phyloP scores from a whole-genome alignment of 2,113 vertebrate species.

The Candoia aspera region DNA sequence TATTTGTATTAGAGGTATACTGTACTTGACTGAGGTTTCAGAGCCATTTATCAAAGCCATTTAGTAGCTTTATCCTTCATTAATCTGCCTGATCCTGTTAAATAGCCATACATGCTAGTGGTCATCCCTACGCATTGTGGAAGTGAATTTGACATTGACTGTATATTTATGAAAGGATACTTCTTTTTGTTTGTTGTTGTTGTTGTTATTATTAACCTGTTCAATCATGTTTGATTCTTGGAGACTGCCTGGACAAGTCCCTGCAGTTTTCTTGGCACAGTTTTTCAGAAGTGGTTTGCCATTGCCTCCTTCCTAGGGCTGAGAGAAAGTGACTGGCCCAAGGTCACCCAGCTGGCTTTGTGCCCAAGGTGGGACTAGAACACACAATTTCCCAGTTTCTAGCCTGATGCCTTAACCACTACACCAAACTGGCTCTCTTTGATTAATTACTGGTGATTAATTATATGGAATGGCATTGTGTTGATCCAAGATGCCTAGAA shows the following conservation, averaged over 20 bases:
- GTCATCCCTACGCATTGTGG: neutral
- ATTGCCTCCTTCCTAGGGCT: no score
- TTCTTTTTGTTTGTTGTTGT: neutral
- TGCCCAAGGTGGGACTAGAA: no score
- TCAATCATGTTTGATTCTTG: no score
- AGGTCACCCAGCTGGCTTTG: no score
- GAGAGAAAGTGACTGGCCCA: no score
- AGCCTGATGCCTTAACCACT: no score
- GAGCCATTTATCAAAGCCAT: neutral
- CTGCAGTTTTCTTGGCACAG: no score
- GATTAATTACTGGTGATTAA: neutral
- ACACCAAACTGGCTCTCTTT: no score
- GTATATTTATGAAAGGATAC: neutral
- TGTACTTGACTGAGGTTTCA: neutral
- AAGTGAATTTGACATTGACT: neutral
- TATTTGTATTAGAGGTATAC: neutral
- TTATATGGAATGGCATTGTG: neutral
- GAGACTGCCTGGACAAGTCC: no score
- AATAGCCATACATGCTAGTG: neutral
- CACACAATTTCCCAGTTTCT: no score
- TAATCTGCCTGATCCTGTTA: neutral
- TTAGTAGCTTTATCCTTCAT: neutral
- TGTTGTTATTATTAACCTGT: neutral
- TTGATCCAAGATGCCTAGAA: neutral
- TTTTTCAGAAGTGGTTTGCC: no score